Conservation (phyloP, 2,797 vertebrate genomes). For the Pelochelys cantorii region DNA sequence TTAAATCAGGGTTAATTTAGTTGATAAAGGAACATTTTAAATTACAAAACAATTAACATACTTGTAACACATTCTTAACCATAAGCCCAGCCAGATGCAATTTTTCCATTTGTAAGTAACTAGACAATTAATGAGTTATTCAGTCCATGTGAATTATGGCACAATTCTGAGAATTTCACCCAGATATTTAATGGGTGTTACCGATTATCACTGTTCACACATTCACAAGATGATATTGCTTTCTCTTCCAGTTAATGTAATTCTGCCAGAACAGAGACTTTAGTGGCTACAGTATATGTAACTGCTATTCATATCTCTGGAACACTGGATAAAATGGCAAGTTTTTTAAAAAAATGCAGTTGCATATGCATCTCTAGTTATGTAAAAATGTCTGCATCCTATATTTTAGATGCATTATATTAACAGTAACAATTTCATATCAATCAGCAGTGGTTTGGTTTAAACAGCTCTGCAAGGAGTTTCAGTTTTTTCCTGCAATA, state of each 20-base stretch:
- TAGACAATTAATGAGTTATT: not conserved
- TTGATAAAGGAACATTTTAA: constrained; percentile 18
- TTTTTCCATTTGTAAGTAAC: constrained; percentile 48
- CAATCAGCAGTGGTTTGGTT: not conserved
- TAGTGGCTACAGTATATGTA: not conserved
- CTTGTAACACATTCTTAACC: constrained; percentile 1
- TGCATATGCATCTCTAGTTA: not conserved
- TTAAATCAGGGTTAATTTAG: constrained; percentile 24
- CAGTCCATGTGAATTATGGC: constrained; percentile 1
- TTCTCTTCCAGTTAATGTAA: constrained; percentile 11
- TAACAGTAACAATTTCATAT: not conserved
- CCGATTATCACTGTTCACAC: constrained; percentile 3
- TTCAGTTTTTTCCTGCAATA: not conserved
- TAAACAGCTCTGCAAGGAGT: not conserved
- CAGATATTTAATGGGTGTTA: not conserved
- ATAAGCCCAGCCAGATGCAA: not conserved
- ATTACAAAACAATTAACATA: constrained; percentile 25
- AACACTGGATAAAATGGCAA: not conserved
- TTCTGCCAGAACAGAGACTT: not conserved
- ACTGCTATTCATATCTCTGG: constrained; percentile 32
- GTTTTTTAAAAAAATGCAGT: not conserved
- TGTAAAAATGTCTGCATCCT: not conserved
- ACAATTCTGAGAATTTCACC: constrained; percentile 11
- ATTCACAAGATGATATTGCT: not conserved
- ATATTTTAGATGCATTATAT: constrained; percentile 2